phyloP scores from a whole-genome alignment of 2,888 invertebrate species.

The Odontocerum albicorne region DNA sequence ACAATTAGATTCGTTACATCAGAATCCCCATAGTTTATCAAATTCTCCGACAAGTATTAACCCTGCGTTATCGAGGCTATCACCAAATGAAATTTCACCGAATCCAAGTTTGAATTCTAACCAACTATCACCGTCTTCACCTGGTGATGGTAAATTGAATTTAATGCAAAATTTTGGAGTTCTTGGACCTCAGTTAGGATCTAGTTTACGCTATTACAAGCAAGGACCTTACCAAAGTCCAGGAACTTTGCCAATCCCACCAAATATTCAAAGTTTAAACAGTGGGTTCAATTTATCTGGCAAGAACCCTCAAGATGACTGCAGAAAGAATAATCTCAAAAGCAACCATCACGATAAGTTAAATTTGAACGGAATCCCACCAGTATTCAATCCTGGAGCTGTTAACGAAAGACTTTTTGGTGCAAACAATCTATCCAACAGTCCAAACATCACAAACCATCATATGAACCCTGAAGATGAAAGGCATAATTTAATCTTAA shows the following conservation, averaged over 20 bases:
- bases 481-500: conserved; percentile 46
- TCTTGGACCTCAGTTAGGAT: conserved; percentile 19
- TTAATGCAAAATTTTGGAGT: conserved; percentile 31
- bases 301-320: conserved; percentile 22
- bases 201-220: conserved; percentile 32
- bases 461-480: conserved; percentile 31
- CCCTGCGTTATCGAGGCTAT: conserved; percentile 41
- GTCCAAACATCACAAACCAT: conserved; percentile 36
- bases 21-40: conserved; percentile 31
- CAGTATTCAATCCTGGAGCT: conserved; percentile 12
- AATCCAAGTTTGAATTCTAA: conserved; percentile 22
- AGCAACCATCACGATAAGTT: conserved; percentile 20
- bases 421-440: conserved; percentile 47
- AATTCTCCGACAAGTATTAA: conserved; percentile 40
- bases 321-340: conserved; percentile 19
- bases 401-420: conserved; percentile 30
- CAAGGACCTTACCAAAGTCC: conserved; percentile 27
- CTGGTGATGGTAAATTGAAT: conserved; percentile 31
- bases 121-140: conserved; percentile 30
- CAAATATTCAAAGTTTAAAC: conserved; percentile 22
- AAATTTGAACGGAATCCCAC: conserved; percentile 16
- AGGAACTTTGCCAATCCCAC: conserved; percentile 11
- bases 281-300: conserved; percentile 18
- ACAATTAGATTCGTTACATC: conserved; percentile 38
- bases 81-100: conserved; percentile 31